Base-by-base conservation (phyloP, 2,113 vertebrate genomes). In the Gopherus flavomarginatus region DNA sequence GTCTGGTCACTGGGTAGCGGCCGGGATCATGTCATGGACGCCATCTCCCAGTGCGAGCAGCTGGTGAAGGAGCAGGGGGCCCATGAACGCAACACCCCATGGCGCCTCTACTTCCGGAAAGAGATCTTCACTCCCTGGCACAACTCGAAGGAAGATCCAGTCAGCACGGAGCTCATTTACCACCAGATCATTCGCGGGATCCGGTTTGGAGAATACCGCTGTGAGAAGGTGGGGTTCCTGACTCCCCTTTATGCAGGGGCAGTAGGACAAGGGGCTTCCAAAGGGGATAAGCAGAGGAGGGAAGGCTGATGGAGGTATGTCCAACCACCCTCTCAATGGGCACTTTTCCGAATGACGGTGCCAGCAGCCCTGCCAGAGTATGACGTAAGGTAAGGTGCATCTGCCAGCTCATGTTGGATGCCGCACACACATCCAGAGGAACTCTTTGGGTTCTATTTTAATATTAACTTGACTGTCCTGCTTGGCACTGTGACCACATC, bases 71-170 rank as follows among this genome's bases (percentile, higher is more conserved):
- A 98, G 87, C 98, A 83, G 17, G 99, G 99, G 0, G 98, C 98
- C 1, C 98, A 98, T 3, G 99, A 99, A 75, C 99, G 99, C 87
- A 98, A 99, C 1, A 97, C 99, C 0, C 99, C 99, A 12, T 99
- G 99, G 99, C 98, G 99, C 3, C 97, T 99, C 59, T 99, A 99
- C 97, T 99, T 99, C 97, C 98, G 99, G 14, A 99, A 99, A 97
- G 99, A 99, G 95, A 98, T 99, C 97, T 99, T 99, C 96, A 99
- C 98, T 0, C 99, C 99, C 1, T 99, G 99, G 99, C 99, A 99
- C 42, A 98, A 98, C 97, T 98, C 98, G 96, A 96, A 26, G 12
- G 97, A 98, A 89, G 99, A 99, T 94, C 94, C 98, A 0, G 54
- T 99, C 95, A 99, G 99, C 98, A 99, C 99, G 0, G 98, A 99